These are phyloP conservation scores for Rhea pennata DNA, from an alignment of 2,113 vertebrate genomes.

Conservation along the genomic window DNA sequence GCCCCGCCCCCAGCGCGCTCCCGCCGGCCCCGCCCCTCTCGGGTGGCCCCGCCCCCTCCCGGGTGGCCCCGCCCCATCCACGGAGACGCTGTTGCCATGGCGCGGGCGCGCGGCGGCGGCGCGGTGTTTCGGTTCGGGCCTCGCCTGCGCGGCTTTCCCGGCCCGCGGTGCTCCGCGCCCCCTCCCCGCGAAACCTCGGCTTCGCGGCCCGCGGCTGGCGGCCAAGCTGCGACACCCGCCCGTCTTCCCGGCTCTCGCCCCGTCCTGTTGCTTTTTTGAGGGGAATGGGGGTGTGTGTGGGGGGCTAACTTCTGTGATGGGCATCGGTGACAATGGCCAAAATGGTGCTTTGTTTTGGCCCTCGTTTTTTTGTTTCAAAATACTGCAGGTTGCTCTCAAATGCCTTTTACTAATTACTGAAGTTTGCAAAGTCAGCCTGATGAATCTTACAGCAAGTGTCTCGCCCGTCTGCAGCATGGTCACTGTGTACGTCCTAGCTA, in stretches of 20 bases:
- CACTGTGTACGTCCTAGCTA: neutral
- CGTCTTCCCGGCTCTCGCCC: too few species aligned
- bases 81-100: neutral
- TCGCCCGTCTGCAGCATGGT: neutral
- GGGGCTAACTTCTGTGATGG: fast-evolving
- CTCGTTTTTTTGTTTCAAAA: fast-evolving
- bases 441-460: too few species aligned
- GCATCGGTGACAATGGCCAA: fast-evolving
- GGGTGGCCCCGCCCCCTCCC: neutral
- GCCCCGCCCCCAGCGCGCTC: neutral
- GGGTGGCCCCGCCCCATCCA: neutral
- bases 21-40: neutral
- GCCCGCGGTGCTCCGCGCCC: too few species aligned
- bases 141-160: too few species aligned
- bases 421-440: neutral
- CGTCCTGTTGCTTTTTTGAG: neutral
- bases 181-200: too few species aligned
- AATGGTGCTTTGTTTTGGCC: too few species aligned
- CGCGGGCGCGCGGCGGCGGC: neutral
- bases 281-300: too few species aligned
- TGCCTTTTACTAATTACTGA: neutral
- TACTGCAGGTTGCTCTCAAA: fast-evolving
- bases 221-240: too few species aligned
- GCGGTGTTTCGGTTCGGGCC: too few species aligned
- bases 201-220: too few species aligned